A percentile compares a stretch with the other conserved stretches of the same genome.
phyloP scores from a whole-genome alignment of 2,113 vertebrate species.

The Cettia cetti region DNA sequence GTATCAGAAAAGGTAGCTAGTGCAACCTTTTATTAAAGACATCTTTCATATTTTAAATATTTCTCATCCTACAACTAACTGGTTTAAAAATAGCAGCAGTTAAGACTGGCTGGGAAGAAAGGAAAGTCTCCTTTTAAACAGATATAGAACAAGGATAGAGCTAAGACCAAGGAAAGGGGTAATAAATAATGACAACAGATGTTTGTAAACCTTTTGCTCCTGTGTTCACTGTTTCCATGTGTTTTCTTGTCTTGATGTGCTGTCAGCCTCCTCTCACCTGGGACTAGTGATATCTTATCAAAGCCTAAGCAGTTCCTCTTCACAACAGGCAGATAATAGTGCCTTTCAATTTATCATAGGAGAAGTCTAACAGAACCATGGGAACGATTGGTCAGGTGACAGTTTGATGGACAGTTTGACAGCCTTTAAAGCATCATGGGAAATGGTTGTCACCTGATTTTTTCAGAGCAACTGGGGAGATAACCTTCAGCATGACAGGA shows the following conservation, averaged over 20 bases:
- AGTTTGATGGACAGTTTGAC: constrained; percentile 96
- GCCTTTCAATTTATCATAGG: constrained; percentile 88
- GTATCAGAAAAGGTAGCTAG: constrained; percentile 36
- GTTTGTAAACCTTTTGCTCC: constrained; percentile 81
- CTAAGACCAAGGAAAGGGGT: constrained; percentile 66
- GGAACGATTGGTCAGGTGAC: constrained; percentile 92
- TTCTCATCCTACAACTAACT: not conserved
- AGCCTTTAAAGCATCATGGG: constrained; percentile 94
- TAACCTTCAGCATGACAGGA: constrained; percentile 96
- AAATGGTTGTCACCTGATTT: constrained; percentile 97
- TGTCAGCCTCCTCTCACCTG: constrained; percentile 94
- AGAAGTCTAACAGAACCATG: constrained; percentile 84
- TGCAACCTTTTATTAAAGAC: constrained; percentile 51
- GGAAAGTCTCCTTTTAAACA: constrained; percentile 59
- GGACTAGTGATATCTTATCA: constrained; percentile 99
- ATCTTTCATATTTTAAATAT: constrained; percentile 45
- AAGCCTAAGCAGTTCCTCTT: constrained; percentile 94
- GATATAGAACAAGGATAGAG: constrained; percentile 55
- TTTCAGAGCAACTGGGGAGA: constrained; percentile 86
- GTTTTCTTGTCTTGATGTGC: constrained; percentile 88
- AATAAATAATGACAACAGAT: constrained; percentile 81
- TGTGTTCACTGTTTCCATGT: constrained; percentile 79
- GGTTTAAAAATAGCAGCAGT: constrained; percentile 51
- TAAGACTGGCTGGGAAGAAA: constrained; percentile 39
- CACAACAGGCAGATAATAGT: constrained; percentile 85